Conservation (phyloP, 2,797 vertebrate genomes). For the Setipinna tenuifilis region DNA sequence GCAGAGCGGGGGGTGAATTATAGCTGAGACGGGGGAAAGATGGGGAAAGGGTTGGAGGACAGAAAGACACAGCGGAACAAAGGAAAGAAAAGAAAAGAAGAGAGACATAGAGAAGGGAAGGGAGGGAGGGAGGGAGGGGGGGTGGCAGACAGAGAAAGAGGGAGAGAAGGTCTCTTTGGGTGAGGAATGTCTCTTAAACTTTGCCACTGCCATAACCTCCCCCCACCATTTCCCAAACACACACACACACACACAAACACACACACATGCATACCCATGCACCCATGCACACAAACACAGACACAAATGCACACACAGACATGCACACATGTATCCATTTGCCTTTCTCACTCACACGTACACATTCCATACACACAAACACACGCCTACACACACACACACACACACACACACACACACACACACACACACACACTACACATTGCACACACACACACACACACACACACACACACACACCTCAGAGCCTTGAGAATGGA, state of each 20-base stretch:
- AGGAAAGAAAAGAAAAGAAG: neutral
- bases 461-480: neutral
- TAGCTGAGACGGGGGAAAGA: neutral
- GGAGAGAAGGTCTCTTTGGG: slow-evolving; percentile 4
- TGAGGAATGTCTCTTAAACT: slow-evolving; percentile 17
- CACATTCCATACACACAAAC: too few relatives aligned
- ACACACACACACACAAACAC: slow-evolving; percentile 8
- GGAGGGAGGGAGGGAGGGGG: neutral
- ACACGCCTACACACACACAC: too few relatives aligned
- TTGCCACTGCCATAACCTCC: neutral
- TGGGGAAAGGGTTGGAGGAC: neutral
- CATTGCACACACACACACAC: neutral
- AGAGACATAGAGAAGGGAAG: neutral
- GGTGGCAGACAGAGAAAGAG: neutral
- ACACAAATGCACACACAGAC: neutral
- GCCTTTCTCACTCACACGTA: too few relatives aligned
- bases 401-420: neutral
- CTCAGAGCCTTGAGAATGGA: neutral
- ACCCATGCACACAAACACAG: neutral
- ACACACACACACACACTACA: neutral
- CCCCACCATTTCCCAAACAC: neutral
- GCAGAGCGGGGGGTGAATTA: neutral
- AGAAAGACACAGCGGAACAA: neutral
- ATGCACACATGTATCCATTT: neutral
- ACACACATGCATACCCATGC: neutral